Conservation (phyloP, 2,888 invertebrate species). For the Phlogophora meticulosa region DNA sequence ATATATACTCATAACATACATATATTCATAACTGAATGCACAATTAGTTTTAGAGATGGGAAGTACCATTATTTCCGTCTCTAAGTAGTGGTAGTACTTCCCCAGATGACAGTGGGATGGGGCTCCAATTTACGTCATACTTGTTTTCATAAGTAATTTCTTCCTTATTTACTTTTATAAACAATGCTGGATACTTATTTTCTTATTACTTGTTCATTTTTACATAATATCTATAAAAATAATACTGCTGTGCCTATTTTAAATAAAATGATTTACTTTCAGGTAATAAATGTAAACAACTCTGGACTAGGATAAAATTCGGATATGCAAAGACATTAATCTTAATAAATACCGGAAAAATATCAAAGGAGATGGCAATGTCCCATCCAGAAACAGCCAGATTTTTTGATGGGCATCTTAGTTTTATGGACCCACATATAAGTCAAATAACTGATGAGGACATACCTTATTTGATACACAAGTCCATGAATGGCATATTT, state of each 20-base stretch:
- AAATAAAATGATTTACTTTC: constrained; percentile 1
- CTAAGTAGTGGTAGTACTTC: too few relatives aligned
- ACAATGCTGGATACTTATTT: not conserved
- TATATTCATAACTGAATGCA: too few relatives aligned
- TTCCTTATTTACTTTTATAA: not conserved
- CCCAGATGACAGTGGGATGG: too few relatives aligned
- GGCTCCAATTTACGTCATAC: not conserved
- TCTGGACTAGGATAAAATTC: constrained; percentile 9
- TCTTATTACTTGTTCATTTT: too few relatives aligned
- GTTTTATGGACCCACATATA: constrained; percentile 34
- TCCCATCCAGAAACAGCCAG: not conserved
- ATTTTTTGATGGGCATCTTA: constrained; percentile 34
- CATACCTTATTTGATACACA: constrained; percentile 22
- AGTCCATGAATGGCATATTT: constrained; percentile 9
- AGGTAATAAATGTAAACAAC: not conserved
- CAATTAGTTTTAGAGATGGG: too few relatives aligned
- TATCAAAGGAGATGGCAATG: constrained; percentile 6
- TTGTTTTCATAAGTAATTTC: not conserved
- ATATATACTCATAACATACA: too few relatives aligned
- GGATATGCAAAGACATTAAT: constrained; percentile 34
- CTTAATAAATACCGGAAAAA: constrained; percentile 23
- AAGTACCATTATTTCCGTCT: too few relatives aligned
- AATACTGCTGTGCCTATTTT: too few relatives aligned
- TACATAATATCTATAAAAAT: too few relatives aligned
- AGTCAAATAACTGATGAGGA: not conserved